phyloP scores from a whole-genome alignment of 92 coral and sea anemone species.

The Parazoanthus darwini region DNA sequence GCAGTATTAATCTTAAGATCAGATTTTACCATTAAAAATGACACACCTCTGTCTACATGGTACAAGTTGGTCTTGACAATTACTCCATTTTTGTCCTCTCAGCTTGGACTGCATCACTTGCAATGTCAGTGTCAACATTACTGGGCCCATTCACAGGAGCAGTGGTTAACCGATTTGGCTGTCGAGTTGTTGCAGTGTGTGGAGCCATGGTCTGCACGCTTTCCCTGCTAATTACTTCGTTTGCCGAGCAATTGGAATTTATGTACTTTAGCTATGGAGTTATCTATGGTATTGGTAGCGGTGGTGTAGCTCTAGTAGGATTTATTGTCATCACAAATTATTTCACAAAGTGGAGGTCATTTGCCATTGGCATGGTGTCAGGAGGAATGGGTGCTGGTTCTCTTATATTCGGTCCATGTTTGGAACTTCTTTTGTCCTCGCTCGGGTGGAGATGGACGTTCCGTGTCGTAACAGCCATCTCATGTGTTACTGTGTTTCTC shows the following conservation, averaged over 20 bases:
- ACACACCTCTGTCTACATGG: neutral
- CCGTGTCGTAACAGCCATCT: slow-evolving; percentile 55
- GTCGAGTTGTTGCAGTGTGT: slow-evolving; percentile 46
- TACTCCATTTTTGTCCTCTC: neutral
- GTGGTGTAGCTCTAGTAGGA: slow-evolving; percentile 55
- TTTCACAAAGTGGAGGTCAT: slow-evolving; percentile 56
- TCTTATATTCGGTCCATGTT: slow-evolving; percentile 55
- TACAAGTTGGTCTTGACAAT: neutral
- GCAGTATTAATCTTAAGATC: too few species aligned
- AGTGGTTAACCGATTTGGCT: slow-evolving; percentile 51
- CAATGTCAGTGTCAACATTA: slow-evolving; percentile 36
- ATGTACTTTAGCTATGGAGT: slow-evolving; percentile 60
- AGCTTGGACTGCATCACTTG: slow-evolving; percentile 74
- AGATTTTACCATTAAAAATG: neutral
- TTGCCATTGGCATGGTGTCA: slow-evolving; percentile 68
- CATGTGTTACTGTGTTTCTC: slow-evolving; percentile 37
- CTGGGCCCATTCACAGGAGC: slow-evolving; percentile 56
- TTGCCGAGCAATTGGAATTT: slow-evolving; percentile 38
- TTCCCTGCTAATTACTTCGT: slow-evolving; percentile 53
- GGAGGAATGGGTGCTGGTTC: slow-evolving; percentile 67
- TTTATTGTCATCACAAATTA: slow-evolving; percentile 51
- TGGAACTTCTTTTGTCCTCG: slow-evolving; percentile 52
- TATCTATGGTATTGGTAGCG: slow-evolving; percentile 59
- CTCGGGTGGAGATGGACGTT: slow-evolving; percentile 66
- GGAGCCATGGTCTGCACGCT: slow-evolving; percentile 50